Evolutionary conservation across 2,113 vertebrate species (phyloP).

Genomic region (Lepisosteus osseus): DNA sequence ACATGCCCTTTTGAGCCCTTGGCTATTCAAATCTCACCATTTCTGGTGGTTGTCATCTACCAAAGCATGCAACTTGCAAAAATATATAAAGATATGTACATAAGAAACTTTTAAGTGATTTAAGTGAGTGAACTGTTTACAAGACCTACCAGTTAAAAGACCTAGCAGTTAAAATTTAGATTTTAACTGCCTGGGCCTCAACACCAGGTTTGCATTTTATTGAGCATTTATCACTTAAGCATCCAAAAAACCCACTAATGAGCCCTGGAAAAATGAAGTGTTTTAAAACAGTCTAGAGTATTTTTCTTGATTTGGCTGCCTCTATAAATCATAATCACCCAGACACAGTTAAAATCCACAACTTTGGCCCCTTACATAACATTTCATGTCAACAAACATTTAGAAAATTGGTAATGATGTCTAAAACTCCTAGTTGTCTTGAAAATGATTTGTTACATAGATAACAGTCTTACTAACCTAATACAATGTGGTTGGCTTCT

Average conservation of each 20-base stretch:
- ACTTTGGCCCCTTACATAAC: neutral
- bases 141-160: constrained; percentile 28
- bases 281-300: constrained; percentile 37
- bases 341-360: constrained; percentile 4
- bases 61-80: constrained; percentile 55
- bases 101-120: neutral
- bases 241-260: constrained; percentile 54
- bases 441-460: too few relatives aligned
- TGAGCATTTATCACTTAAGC: constrained; percentile 41
- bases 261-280: constrained; percentile 45
- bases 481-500: too few relatives aligned
- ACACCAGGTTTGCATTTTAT: constrained; percentile 52
- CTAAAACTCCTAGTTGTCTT: too few relatives aligned
- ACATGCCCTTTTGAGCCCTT: constrained; percentile 30
- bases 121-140: constrained; percentile 24
- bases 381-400: too few relatives aligned
- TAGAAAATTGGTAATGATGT: too few relatives aligned
- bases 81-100: constrained; percentile 20
- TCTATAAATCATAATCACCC: constrained; percentile 45
- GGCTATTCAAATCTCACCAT: constrained; percentile 28
- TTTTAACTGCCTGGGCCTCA: constrained; percentile 44
- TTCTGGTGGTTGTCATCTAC: constrained; percentile 37
- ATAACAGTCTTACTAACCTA: too few relatives aligned
- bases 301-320: constrained; percentile 42
- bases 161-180: constrained; percentile 35